Conservation (phyloP, 2,888 invertebrate species). For the Rhopalosiphum nymphaeae region DNA sequence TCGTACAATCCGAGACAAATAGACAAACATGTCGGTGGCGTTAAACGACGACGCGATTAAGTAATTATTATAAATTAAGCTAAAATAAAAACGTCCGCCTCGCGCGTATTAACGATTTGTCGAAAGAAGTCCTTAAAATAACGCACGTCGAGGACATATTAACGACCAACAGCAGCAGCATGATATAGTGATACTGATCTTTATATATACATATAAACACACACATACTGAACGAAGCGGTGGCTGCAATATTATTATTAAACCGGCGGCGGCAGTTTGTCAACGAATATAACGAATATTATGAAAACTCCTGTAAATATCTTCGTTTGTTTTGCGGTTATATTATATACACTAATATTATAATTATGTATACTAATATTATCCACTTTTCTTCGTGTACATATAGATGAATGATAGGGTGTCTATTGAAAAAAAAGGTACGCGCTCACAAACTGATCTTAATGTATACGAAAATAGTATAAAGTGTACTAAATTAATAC, state of each 20-base stretch:
- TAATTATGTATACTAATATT: background rate
- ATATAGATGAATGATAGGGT: background rate
- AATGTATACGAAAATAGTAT: slow-evolving; percentile 29
- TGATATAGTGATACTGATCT: background rate
- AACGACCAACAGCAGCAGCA: slow-evolving; percentile 25
- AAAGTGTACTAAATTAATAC: slow-evolving; percentile 19
- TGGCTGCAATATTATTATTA: slow-evolving; percentile 54
- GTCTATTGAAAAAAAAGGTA: background rate
- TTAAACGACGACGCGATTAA: slow-evolving; percentile 60
- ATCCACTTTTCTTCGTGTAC: background rate
- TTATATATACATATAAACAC: background rate
- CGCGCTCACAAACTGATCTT: background rate
- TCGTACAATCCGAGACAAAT: slow-evolving; percentile 1
- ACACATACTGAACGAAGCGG: too few relatives aligned
- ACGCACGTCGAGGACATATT: slow-evolving; percentile 60
- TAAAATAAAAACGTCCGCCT: slow-evolving; percentile 55
- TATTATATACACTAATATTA: background rate
- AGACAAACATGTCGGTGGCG: slow-evolving; percentile 21
- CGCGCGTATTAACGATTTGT: slow-evolving; percentile 59
- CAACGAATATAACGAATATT: slow-evolving; percentile 44
- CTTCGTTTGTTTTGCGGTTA: background rate
- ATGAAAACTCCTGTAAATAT: background rate
- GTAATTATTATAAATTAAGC: slow-evolving; percentile 63
- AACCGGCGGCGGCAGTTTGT: slow-evolving; percentile 42
- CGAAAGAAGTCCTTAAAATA: slow-evolving; percentile 65